phyloP scores from a whole-genome alignment of 2,797 vertebrate species.

The Nannoperca australis region DNA sequence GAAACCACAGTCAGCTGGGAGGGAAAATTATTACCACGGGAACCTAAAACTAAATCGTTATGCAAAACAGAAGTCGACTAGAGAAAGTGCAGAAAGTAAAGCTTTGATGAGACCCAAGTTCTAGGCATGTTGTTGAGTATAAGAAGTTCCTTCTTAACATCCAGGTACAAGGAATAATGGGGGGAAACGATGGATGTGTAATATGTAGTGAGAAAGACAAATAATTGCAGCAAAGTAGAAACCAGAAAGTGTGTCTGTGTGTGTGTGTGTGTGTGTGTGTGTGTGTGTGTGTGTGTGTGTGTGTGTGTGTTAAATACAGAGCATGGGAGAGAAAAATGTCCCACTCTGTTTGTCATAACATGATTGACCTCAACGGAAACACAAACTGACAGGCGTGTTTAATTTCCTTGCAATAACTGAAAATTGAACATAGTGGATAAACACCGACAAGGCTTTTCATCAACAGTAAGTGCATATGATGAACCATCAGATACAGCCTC shows the following conservation, averaged over 20 bases:
- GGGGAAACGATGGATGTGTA: conserved; percentile 18
- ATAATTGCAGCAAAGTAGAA: conserved; percentile 10
- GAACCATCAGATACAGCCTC: conserved; percentile 42
- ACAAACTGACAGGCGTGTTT: conserved; percentile 78
- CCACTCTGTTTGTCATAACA: conserved; percentile 43
- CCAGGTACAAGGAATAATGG: background rate
- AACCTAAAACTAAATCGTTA: conserved; percentile 45
- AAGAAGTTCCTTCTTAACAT: conserved; percentile 9
- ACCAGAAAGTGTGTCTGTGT: background rate
- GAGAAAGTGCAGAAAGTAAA: conserved; percentile 28
- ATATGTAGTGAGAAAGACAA: background rate
- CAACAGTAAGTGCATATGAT: conserved; percentile 64
- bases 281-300: conserved; percentile 6
- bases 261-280: conserved; percentile 3
- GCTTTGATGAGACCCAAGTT: conserved; percentile 22
- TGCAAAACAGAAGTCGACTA: conserved; percentile 45
- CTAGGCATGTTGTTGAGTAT: conserved; percentile 23
- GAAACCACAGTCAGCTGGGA: conserved; percentile 48
- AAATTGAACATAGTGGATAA: conserved; percentile 73
- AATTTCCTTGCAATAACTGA: conserved; percentile 78
- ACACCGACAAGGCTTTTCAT: conserved; percentile 70
- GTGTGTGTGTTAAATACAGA: conserved; percentile 28
- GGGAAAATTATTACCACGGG: conserved; percentile 41
- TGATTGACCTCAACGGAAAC: conserved; percentile 77
- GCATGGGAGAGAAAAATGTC: conserved; percentile 20